phyloP scores from a whole-genome alignment of 2,797 vertebrate genomes.

The Allobates femoralis region DNA sequence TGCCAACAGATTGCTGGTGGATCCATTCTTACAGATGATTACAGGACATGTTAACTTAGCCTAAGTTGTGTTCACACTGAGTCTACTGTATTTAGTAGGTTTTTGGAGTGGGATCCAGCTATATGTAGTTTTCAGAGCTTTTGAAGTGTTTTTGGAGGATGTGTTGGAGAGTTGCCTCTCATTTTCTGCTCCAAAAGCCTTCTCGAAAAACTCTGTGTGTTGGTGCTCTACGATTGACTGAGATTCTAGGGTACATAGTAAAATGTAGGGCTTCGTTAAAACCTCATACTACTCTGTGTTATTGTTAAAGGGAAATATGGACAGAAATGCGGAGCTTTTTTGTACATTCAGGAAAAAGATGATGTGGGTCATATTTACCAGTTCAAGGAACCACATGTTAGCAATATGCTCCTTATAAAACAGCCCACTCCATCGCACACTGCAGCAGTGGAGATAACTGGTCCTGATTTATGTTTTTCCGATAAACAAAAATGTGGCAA shows the following conservation, averaged over 20 bases:
- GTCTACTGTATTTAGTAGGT: no score
- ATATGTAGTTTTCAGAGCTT: no score
- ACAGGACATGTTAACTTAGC: no score
- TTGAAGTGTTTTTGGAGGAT: no score
- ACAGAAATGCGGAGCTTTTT: not conserved
- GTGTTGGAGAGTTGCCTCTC: no score
- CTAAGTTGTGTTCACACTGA: no score
- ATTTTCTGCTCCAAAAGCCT: no score
- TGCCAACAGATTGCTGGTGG: no score
- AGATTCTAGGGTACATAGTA: not conserved
- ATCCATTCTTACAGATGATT: no score
- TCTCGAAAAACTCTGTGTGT: not conserved
- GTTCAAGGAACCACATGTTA: conserved; percentile 5
- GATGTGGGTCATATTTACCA: not conserved
- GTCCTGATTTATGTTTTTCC: conserved; percentile 18
- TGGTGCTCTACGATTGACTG: no score
- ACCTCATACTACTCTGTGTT: not conserved
- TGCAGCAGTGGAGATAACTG: conserved; percentile 10
- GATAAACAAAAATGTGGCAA: conserved; percentile 31
- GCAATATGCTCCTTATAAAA: conserved; percentile 31
- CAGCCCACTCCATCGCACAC: not conserved
- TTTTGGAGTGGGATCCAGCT: no score
- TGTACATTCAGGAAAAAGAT: not conserved
- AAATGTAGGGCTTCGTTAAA: not conserved
- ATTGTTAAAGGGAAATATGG: not conserved